phyloP scores from a whole-genome alignment of 1,140 invertebrate genomes.

The Scaptomyza hsui region DNA sequence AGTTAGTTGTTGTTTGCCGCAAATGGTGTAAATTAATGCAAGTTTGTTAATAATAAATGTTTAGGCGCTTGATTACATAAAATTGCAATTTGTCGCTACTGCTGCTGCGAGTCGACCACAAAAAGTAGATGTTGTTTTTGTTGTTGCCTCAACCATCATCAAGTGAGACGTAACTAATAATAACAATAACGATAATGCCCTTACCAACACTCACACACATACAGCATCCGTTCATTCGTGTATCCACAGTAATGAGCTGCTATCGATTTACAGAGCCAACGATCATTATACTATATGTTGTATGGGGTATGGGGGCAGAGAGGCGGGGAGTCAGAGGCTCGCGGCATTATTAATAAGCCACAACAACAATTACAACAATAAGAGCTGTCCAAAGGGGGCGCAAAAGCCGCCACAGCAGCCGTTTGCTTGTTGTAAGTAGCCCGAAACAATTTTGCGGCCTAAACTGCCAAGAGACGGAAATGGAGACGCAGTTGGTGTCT shows the following conservation, averaged over 20 bases:
- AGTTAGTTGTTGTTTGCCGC: constrained; percentile 14
- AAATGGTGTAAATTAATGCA: constrained; percentile 46
- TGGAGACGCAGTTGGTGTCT: background rate
- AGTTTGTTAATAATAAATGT: constrained; percentile 60
- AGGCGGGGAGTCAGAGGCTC: constrained; percentile 1
- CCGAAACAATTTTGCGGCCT: constrained; percentile 57
- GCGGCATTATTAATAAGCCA: constrained; percentile 56
- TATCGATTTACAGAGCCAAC: constrained; percentile 46
- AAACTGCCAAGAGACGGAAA: constrained; percentile 41
- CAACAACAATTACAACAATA: constrained; percentile 52
- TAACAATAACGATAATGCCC: constrained; percentile 31
- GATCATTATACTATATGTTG: constrained; percentile 12
- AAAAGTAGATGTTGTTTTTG: constrained; percentile 18
- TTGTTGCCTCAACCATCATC: constrained; percentile 29
- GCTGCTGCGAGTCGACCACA: constrained; percentile 33
- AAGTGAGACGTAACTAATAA: constrained; percentile 53
- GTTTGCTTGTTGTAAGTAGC: constrained; percentile 48
- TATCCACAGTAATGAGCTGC: constrained; percentile 40
- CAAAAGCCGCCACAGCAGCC: background rate
- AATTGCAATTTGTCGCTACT: constrained; percentile 48
- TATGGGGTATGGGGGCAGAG: background rate
- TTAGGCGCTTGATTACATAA: constrained; percentile 60
- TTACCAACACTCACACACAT: background rate
- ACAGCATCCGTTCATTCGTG: background rate
- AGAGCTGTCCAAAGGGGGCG: constrained; percentile 19